These are phyloP conservation scores for Oncorhynchus kisutch DNA, from an alignment of 2,113 vertebrate species.

Conservation along the genomic window DNA sequence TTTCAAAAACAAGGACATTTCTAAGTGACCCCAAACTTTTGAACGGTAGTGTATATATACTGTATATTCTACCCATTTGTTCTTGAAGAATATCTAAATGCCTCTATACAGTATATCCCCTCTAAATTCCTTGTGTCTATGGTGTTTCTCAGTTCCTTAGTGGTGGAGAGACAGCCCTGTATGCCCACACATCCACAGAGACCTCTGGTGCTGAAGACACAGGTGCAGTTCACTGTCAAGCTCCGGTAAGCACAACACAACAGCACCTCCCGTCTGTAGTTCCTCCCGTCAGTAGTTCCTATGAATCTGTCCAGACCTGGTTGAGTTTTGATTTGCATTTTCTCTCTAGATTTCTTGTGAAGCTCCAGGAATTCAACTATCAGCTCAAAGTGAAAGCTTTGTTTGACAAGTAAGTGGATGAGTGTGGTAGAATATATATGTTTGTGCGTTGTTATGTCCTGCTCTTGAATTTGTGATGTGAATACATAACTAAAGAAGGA, in stretches of 20 bases:
- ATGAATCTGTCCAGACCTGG: too few relatives aligned
- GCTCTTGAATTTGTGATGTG: not conserved
- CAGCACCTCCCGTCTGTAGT: too few relatives aligned
- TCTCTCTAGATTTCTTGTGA: conserved; percentile 86
- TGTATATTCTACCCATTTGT: conserved; percentile 6
- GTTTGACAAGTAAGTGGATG: conserved; percentile 91
- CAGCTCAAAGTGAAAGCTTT: conserved; percentile 91
- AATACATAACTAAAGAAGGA: not conserved
- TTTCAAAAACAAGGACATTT: too few relatives aligned
- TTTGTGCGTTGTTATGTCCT: not conserved
- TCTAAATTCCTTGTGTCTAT: conserved; percentile 12
- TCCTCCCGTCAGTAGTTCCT: too few relatives aligned
- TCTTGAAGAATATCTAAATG: not conserved
- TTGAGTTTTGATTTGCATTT: not conserved
- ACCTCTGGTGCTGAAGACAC: conserved; percentile 91
- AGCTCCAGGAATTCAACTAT: conserved; percentile 92
- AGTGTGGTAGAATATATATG: not conserved
- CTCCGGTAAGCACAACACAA: conserved; percentile 74
- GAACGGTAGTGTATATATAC: too few relatives aligned
- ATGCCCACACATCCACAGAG: conserved; percentile 97
- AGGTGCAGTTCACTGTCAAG: conserved; percentile 94
- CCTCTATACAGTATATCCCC: not conserved
- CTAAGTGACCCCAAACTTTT: too few relatives aligned
- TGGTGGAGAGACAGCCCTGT: conserved; percentile 94
- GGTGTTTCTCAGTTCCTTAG: conserved; percentile 81